A percentile compares a stretch with the other conserved stretches of the same genome.
Evolutionary conservation across 2,888 invertebrate genomes (phyloP).

Genomic region (Norana najaformis): DNA sequence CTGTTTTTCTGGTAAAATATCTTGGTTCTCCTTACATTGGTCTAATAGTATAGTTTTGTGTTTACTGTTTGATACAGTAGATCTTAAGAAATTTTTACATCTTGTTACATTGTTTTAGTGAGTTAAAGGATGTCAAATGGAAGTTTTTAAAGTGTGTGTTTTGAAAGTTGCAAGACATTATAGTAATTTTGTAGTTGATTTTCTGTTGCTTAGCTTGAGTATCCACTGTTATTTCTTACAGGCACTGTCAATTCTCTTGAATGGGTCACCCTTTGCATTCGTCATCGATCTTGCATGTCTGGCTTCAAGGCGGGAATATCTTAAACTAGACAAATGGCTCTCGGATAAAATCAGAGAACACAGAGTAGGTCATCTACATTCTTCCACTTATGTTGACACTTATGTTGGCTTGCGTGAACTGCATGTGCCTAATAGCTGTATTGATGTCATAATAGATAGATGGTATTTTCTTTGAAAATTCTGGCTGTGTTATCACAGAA

Average conservation of each 20-base stretch:
- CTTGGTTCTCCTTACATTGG: no score
- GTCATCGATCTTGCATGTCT: constrained; percentile 96
- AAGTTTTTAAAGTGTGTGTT: neutral
- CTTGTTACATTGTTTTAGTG: neutral
- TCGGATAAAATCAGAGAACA: constrained; percentile 95
- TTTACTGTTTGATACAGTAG: no score
- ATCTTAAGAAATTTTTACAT: no score
- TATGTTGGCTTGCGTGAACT: neutral
- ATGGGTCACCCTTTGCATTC: constrained; percentile 78
- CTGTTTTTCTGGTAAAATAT: neutral
- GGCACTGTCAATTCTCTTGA: constrained; percentile 86
- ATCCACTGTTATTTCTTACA: constrained; percentile 64
- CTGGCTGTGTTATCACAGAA: neutral
- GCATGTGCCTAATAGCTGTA: no score
- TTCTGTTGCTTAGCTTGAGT: neutral
- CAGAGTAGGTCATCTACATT: constrained; percentile 70
- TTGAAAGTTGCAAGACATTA: neutral
- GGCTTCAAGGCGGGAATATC: constrained; percentile 92
- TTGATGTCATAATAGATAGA: no score
- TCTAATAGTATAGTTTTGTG: no score
- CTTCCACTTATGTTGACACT: neutral
- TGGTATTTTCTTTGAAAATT: neutral
- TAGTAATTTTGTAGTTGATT: neutral
- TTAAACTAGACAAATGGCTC: constrained; percentile 97
- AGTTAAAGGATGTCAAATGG: no score